Base-by-base conservation (phyloP, 2,888 invertebrate genomes). In the Ametastegia equiseti region DNA sequence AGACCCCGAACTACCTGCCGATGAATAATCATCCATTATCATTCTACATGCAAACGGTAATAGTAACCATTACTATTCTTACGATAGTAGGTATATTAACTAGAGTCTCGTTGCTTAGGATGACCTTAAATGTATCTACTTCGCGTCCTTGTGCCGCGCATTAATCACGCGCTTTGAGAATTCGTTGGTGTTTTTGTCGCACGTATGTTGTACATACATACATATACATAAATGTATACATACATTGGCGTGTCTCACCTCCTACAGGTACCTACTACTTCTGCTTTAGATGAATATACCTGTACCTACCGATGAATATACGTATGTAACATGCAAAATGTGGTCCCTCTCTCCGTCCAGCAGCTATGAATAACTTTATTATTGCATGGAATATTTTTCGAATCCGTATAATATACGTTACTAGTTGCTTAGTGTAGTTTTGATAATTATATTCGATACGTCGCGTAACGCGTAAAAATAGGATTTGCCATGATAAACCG, bases 81-180 rank as follows among this genome's bases (percentile, higher is more conserved):
- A 13, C 13, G 9, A 19, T 54, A 19, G 54, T 54, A 19, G n/a
- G n/a, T 54, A 23, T 39, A 30, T 4, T 60, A 60, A 60, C 60
- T 60, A 7, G 23, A 15, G 30, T 13, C 6, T 30, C 30, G 65
- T n/a, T 39, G 65, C n/a, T 39, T 67, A 36, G 39, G 65, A 39
- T 67, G 65, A 67, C 65, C 65, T 67, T 23, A 67, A 15, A 60
- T 60, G 60, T 54, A 60, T 60, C 27, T 30, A 60, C 6, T 60
- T 23, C 30, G 30, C 30, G 60, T 60, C 60, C 60, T 60, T 60
- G 30, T 60, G 30, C 60, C 60, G 30, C 30, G 60, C 60, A 60
- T 60, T 30, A 60, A 30, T 60, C 27, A 60, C 60, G 60, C 60
- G 60, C 60, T 60, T 60, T 30, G 30, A 30, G 11, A 60, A 60